Base-by-base conservation (phyloP, 2,888 invertebrate genomes). In the Glyphotaelius pellucidus region DNA sequence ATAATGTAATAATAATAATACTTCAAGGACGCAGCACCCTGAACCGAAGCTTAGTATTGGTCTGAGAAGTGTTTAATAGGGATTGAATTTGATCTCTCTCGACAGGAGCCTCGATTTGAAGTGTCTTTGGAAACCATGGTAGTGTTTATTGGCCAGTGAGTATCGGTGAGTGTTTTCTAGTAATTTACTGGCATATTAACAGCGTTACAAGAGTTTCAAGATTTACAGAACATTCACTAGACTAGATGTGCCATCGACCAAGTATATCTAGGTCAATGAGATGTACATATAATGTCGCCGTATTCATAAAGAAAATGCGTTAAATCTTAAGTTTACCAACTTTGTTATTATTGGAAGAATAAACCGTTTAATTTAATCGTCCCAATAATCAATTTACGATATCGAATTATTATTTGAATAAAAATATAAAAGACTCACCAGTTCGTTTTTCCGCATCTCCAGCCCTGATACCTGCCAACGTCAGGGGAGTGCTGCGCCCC, bases 391-490 rank as follows among this genome's bases (percentile, higher is more conserved):
- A 12, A 11, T 42, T 42, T 42, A 42, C 42, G 11, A 47, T 14
- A 47, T 42, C 11, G 42, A 42, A 42, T 42, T 42, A 12, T 47
- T 42, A 42, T 14, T 67, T 67, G 19, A 67, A 67, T 25, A 2
- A 19, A 67, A 25, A 67, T 9, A 35, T 5, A 15, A 15, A 25
- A 67, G n/a, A 89, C 95, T 95, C 94, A 97, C 98, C 97, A 94
- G 97, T 97, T 94, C 97, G 96, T 95, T 98, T 98, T 95, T 98
- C 98, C 25, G 98, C 97, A 95, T 98, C 98, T 92, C 97, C 96
- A 95, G 98, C 98, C 90, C 98, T 97, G 94, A 98, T 97, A 95
- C 98, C 98, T 94, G 97, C 97, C 90, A 98, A 95, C 67, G 97
- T 96, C 93, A 97, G 97, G 25, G 97, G 97, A 91, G 96, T 96